These are phyloP conservation scores for Barypeithes pellucidus DNA, from an alignment of 2,888 invertebrate genomes.

Conservation along the genomic window DNA sequence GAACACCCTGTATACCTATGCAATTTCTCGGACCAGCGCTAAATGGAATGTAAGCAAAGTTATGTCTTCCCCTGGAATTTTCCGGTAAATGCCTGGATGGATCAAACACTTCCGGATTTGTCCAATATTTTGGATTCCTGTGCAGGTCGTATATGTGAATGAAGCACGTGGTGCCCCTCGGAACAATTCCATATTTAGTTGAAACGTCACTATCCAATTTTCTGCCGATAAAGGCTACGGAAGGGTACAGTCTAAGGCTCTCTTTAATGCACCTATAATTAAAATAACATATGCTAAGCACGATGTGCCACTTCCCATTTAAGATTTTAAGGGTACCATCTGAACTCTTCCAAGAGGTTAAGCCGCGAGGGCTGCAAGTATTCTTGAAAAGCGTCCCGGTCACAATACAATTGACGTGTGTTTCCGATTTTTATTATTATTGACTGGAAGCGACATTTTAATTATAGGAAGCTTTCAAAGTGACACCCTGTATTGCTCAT, in stretches of 20 bases:
- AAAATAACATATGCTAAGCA: too few relatives aligned
- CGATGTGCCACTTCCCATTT: too few relatives aligned
- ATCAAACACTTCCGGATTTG: constrained; percentile 78
- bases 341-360: too few relatives aligned
- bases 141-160: constrained; percentile 79
- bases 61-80: constrained; percentile 73
- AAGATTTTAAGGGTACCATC: too few relatives aligned
- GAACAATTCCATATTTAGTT: constrained; percentile 67
- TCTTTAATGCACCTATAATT: constrained; percentile 66
- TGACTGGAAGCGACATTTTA: too few relatives aligned
- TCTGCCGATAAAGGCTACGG: constrained; percentile 67
- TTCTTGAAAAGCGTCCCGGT: too few relatives aligned
- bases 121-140: constrained; percentile 76
- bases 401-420: too few relatives aligned
- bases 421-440: too few relatives aligned
- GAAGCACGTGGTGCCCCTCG: constrained; percentile 72
- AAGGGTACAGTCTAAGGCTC: constrained; percentile 66
- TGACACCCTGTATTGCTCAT: too few relatives aligned
- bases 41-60: constrained; percentile 79
- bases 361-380: too few relatives aligned
- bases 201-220: constrained; percentile 59
- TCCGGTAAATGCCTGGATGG: constrained; percentile 82
- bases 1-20: constrained; percentile 72
- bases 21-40: constrained; percentile 81
- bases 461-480: too few relatives aligned